Evolutionary conservation across 2,113 vertebrate genomes (phyloP), one percentile per base, ranked within the genome.

Genomic region (Neopipo cinnamomea): DNA sequence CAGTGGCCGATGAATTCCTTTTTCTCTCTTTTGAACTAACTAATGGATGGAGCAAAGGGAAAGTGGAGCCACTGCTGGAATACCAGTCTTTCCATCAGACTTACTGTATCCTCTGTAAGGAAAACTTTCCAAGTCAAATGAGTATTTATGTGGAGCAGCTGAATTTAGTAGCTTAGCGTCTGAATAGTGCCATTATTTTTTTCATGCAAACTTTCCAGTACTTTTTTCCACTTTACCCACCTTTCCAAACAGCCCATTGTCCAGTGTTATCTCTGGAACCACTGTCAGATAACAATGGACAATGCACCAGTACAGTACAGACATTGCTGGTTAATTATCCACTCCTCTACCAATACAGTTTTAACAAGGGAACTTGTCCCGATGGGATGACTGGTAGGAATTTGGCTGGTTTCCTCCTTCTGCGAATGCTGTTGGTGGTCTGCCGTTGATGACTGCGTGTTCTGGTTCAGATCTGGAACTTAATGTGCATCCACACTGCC

Each of bases 161-260:
- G 67, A 85, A 93, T 89, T 95, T 44, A 91, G 75, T 49, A 93
- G 67, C 88, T 77, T 55, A 82, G 47, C 0, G 0, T 41, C 76
- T 84, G 79, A 86, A 92, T 81, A 71, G 27, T 15, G 25, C 85
- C 63, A 33, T 91, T 91, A 28, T 66, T 92, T 72, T 74, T 90
- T 86, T 56, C 11, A 27, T 61, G 22, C 47, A 83, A 52, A 24
- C 63, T 91, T 95, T 81, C 79, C 44, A 47, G 14, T 66, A 65
- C 67, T 73, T 50, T 27, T 95, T 97, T 56, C 33, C 71, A 39
- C n/a, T 91, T 95, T 58, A 72, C 30, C 63, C 52, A 67, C 46
- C 41, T 82, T 85, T 85, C 63, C 61, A 65, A 86, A n/a, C 31
- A 79, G 84, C 37, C 85, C 37, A 41, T 91, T 96, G 96, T 96